Conservation (phyloP, 2,888 invertebrate species). For the Eupithecia vulgata region DNA sequence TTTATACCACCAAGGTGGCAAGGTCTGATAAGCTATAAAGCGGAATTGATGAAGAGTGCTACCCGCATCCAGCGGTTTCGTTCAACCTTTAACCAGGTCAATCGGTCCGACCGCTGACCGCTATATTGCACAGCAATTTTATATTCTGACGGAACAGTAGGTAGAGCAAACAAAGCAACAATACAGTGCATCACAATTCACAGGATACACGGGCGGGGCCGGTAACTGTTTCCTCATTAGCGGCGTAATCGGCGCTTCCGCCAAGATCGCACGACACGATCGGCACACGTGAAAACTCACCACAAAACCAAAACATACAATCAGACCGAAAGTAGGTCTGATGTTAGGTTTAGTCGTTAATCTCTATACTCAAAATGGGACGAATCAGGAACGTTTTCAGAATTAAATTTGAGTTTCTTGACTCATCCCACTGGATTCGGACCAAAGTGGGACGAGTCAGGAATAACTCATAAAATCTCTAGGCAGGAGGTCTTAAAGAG, state of each 20-base stretch:
- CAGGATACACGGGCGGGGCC: constrained; percentile 52
- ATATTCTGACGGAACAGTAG: constrained; percentile 4
- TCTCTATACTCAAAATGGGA: too few species aligned
- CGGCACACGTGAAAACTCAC: constrained; percentile 22
- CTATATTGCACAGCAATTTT: neutral
- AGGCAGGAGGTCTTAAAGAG: too few species aligned
- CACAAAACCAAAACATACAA: neutral
- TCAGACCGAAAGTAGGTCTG: too few species aligned
- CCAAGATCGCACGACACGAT: constrained; percentile 40
- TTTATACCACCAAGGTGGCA: too few species aligned
- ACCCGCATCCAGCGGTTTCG: neutral
- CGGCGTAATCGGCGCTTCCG: constrained; percentile 73
- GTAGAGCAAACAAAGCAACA: constrained; percentile 25
- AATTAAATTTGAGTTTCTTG: too few species aligned
- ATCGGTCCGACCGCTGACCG: too few species aligned
- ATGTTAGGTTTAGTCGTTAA: too few species aligned
- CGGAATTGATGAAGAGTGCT: neutral
- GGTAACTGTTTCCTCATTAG: constrained; percentile 79
- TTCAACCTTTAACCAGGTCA: neutral
- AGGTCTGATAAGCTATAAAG: too few species aligned
- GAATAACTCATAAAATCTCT: too few species aligned
- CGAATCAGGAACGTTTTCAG: too few species aligned
- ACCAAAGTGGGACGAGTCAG: too few species aligned
- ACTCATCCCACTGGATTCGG: too few species aligned
- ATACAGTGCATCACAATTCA: constrained; percentile 41